Evolutionary conservation across 1,140 invertebrate genomes (phyloP).

Genomic region (Sogatella furcifera): DNA sequence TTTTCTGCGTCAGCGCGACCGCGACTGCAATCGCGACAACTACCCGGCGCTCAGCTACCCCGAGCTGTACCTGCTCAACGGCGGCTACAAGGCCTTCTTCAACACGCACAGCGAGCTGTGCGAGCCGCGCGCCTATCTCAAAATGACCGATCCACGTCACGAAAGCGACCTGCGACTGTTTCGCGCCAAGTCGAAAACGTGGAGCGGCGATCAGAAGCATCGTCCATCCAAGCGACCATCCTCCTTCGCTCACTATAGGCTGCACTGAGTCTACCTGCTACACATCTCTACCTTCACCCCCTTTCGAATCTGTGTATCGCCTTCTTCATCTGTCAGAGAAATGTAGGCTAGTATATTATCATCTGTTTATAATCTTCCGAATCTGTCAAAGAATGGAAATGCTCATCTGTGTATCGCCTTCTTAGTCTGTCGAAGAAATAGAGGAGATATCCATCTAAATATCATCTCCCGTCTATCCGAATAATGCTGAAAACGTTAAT

Average conservation of each 20-base stretch:
- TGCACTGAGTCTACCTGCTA: background rate
- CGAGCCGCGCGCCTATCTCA: constrained; percentile 58
- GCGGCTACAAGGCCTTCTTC: constrained; percentile 90
- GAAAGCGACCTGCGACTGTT: constrained; percentile 60
- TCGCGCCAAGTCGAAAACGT: constrained; percentile 57
- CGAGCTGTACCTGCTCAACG: constrained; percentile 88
- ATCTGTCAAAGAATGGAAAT: too few species aligned
- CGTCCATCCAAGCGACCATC: background rate
- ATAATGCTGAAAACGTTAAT: too few species aligned
- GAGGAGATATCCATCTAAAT: too few species aligned
- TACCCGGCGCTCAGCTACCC: constrained; percentile 89
- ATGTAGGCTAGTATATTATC: too few species aligned
- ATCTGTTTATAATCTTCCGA: too few species aligned
- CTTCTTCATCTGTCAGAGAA: too few species aligned
- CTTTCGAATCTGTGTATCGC: too few species aligned
- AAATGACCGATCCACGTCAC: constrained; percentile 68
- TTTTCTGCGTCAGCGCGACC: constrained; percentile 73
- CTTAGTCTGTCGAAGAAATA: too few species aligned
- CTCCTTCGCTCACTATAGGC: constrained; percentile 4
- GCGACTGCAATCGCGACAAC: constrained; percentile 63
- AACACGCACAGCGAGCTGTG: constrained; percentile 58
- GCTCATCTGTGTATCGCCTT: too few species aligned
- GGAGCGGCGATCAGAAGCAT: constrained; percentile 15
- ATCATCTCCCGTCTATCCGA: too few species aligned
- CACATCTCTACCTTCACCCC: too few species aligned